A percentile compares a stretch with the other conserved stretches of the same genome.
These are phyloP conservation scores for Tenthredo amoena DNA, from an alignment of 2,888 invertebrate species.

Conservation along the genomic window DNA sequence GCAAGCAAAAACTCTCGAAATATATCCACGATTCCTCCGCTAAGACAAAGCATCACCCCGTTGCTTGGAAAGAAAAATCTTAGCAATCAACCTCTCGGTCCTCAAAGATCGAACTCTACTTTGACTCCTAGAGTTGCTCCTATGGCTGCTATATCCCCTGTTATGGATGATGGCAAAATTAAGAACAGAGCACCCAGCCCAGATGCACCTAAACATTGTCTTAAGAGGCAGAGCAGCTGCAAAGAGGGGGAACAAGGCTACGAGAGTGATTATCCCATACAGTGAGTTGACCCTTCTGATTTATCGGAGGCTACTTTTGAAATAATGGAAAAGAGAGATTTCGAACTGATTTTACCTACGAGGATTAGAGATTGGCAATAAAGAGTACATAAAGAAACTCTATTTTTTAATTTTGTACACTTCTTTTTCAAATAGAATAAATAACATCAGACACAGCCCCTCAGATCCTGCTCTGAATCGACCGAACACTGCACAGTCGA, in stretches of 20 bases:
- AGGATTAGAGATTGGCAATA: background rate
- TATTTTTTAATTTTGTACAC: conserved; percentile 34
- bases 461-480: conserved; percentile 79
- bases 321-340: background rate
- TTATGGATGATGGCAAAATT: conserved; percentile 74
- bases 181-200: conserved; percentile 74
- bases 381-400: background rate
- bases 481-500: conserved; percentile 74
- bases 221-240: conserved; percentile 74
- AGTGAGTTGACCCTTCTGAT: conserved; percentile 66
- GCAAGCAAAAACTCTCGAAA: conserved; percentile 70
- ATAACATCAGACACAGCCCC: conserved; percentile 79
- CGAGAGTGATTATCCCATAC: conserved; percentile 75
- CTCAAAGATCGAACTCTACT: conserved; percentile 75
- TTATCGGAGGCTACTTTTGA: background rate
- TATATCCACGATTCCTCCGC: conserved; percentile 74
- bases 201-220: conserved; percentile 72
- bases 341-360: background rate
- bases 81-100: conserved; percentile 71
- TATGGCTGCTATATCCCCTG: conserved; percentile 75
- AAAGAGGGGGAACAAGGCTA: conserved; percentile 73
- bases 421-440: conserved; percentile 74
- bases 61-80: conserved; percentile 69
- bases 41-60: conserved; percentile 73
- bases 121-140: conserved; percentile 74